Conservation (phyloP, 2,797 vertebrate genomes). For the Paratrypauchen microcephalus region DNA sequence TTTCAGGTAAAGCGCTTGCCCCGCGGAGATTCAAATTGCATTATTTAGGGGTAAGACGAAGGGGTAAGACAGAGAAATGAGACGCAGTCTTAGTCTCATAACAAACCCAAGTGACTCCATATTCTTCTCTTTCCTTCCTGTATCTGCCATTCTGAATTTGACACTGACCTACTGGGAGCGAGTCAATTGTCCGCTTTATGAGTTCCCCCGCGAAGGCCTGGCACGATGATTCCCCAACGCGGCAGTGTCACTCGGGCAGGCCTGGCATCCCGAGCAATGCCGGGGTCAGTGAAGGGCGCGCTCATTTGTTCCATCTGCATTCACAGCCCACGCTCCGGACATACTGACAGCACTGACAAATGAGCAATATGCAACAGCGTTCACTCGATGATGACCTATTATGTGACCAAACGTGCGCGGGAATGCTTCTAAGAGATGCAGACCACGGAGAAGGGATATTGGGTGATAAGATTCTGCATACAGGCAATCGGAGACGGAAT, state of each 20-base stretch:
- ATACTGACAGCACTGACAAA: constrained; percentile 69
- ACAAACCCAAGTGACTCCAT: constrained; percentile 10
- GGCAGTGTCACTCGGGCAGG: constrained; percentile 51
- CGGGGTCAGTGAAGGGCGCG: constrained; percentile 64
- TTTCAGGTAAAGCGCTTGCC: no score
- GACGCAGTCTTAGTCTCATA: constrained; percentile 31
- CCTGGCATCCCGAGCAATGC: constrained; percentile 54
- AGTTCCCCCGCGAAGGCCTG: constrained; percentile 58
- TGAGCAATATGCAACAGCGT: constrained; percentile 52
- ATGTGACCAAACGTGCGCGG: constrained; percentile 36
- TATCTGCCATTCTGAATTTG: constrained; percentile 57
- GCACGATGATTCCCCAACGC: constrained; percentile 70
- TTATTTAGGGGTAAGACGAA: no score
- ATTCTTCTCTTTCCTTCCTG: constrained; percentile 33
- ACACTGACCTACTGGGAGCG: constrained; percentile 65
- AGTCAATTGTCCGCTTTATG: constrained; percentile 75
- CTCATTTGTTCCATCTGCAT: constrained; percentile 59
- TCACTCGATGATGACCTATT: constrained; percentile 58
- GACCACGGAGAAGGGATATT: constrained; percentile 11
- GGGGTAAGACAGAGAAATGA: no score
- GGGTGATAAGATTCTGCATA: background rate
- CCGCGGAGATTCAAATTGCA: no score
- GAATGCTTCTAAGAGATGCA: constrained; percentile 23
- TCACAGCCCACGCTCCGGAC: constrained; percentile 50
- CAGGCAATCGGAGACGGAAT: background rate